Evolutionary conservation across 2,113 vertebrate species (phyloP).

Genomic region (Tyto alba): DNA sequence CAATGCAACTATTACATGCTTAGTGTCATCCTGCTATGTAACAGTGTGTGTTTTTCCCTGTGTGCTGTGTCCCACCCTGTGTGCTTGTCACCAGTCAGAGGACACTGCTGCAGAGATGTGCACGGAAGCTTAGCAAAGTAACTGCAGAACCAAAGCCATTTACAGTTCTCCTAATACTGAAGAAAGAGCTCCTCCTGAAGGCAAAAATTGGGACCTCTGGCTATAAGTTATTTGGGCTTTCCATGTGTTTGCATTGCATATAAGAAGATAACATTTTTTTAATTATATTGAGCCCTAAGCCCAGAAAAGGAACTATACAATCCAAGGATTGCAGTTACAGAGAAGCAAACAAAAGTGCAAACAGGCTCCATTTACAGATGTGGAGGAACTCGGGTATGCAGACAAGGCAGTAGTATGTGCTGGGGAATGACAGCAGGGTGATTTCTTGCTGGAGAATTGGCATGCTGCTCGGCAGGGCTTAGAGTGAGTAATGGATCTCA

Average conservation of each 20-base stretch:
- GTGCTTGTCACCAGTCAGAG: background rate
- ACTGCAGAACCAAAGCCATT: background rate
- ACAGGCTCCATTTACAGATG: background rate
- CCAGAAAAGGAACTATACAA: background rate
- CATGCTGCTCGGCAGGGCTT: background rate
- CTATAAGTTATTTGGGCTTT: background rate
- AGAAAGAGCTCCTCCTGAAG: slow-evolving; percentile 42
- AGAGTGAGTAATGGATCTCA: background rate
- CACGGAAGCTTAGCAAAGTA: background rate
- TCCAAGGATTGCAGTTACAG: background rate
- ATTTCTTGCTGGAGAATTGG: background rate
- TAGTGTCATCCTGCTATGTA: background rate
- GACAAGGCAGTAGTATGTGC: background rate
- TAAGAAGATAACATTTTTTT: background rate
- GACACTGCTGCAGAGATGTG: background rate
- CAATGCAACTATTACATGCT: background rate
- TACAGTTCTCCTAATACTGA: background rate
- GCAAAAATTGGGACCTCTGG: background rate
- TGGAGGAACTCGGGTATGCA: background rate
- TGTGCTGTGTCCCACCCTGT: background rate
- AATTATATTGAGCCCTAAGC: background rate
- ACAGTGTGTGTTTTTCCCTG: background rate
- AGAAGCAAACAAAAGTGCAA: background rate
- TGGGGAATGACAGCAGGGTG: background rate
- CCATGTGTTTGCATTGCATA: background rate